phyloP scores from a whole-genome alignment of 2,797 vertebrate species.

The Gallinago stenura region DNA sequence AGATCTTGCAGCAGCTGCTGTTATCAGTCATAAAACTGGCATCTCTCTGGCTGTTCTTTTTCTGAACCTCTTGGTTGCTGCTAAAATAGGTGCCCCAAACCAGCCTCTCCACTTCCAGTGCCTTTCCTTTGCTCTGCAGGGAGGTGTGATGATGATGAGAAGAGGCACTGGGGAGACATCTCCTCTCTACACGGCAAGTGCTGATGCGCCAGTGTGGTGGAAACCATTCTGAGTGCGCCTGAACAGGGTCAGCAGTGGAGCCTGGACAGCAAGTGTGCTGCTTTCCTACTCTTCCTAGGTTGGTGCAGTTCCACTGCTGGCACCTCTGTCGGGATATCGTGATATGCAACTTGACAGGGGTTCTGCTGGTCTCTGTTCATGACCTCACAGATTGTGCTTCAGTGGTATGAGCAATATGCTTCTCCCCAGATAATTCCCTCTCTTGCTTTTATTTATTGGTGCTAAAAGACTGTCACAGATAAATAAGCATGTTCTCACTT shows the following conservation, averaged over 20 bases:
- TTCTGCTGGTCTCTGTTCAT: not conserved
- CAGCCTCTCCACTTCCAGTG: not conserved
- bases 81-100: not conserved
- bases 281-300: not conserved
- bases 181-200: not conserved
- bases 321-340: not conserved
- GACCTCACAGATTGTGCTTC: not conserved
- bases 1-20: not conserved
- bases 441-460: conserved; percentile 55
- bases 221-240: not conserved
- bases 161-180: not conserved
- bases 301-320: not conserved
- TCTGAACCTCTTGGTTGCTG: not conserved
- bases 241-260: not conserved
- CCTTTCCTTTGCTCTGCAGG: not conserved
- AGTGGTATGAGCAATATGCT: not conserved
- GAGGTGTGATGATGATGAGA: not conserved
- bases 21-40: not conserved
- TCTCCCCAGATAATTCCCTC: conserved; percentile 27
- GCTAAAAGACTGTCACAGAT: conserved; percentile 56
- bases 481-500: conserved; percentile 60
- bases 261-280: not conserved
- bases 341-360: not conserved
- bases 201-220: not conserved
- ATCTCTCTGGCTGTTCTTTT: not conserved